phyloP scores from a whole-genome alignment of 1,140 invertebrate genomes.

The Mycetomoellerius zeteki region DNA sequence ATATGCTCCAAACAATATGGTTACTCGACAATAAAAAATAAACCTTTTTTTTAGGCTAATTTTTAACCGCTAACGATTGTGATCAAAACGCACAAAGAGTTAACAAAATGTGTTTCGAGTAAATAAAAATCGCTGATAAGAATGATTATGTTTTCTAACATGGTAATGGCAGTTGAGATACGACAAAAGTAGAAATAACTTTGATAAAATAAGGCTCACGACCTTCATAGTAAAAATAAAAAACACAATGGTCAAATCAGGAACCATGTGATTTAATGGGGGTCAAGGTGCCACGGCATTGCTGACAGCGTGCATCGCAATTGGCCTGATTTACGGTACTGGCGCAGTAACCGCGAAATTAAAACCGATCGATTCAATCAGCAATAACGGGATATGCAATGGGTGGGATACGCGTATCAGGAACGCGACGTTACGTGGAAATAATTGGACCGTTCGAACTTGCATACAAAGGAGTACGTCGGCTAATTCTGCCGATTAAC shows the following conservation, averaged over 20 bases:
- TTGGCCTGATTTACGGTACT: constrained; percentile 62
- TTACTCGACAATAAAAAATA: constrained; percentile 4
- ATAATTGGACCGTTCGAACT: constrained; percentile 50
- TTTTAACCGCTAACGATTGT: not conserved
- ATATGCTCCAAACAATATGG: not conserved
- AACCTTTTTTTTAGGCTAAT: not conserved
- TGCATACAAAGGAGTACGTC: constrained; percentile 59
- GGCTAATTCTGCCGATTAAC: constrained; percentile 57
- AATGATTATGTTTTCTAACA: not conserved
- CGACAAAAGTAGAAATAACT: not conserved
- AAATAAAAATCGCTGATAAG: not conserved
- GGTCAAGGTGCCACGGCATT: constrained; percentile 27
- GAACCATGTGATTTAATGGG: constrained; percentile 3
- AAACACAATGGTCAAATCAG: not conserved
- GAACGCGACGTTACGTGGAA: constrained; percentile 58
- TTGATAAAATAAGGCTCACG: not conserved
- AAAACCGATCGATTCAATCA: constrained; percentile 82
- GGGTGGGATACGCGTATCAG: constrained; percentile 50
- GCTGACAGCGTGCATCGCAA: constrained; percentile 22
- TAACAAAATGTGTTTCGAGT: not conserved
- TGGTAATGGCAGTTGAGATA: not conserved
- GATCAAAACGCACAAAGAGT: not conserved
- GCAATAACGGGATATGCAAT: constrained; percentile 78
- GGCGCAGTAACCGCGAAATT: constrained; percentile 60
- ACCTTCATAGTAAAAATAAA: not conserved